Conservation (phyloP, 1,140 invertebrate species). For the Trachelipus rathkii region DNA sequence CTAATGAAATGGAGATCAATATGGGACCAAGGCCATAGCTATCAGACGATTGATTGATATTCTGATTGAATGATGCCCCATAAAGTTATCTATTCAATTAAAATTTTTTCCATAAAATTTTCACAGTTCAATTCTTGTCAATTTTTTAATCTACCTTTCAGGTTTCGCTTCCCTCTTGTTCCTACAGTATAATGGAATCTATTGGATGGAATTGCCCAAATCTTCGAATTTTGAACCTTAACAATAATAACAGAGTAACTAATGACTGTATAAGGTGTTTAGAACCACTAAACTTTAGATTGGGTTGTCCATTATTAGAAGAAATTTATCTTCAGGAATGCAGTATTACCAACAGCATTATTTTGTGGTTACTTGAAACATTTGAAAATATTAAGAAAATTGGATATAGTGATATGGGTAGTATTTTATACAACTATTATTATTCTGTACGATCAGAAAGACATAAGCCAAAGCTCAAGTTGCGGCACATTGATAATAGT, state of each 20-base stretch:
- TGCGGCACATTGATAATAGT: neutral
- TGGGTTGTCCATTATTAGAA: neutral
- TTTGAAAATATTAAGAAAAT: neutral
- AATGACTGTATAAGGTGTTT: neutral
- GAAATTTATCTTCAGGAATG: slow-evolving; percentile 1
- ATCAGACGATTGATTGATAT: too few species aligned
- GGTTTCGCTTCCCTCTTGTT: neutral
- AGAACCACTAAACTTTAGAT: neutral
- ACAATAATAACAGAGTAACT: neutral
- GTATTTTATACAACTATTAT: neutral
- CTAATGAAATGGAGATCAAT: too few species aligned
- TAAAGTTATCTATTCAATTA: too few species aligned
- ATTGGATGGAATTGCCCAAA: neutral
- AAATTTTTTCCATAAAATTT: too few species aligned
- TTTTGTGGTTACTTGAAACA: neutral
- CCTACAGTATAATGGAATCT: neutral
- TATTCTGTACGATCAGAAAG: neutral
- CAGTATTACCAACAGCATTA: neutral
- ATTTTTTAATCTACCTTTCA: neutral
- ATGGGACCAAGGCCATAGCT: too few species aligned
- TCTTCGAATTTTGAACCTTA: neutral
- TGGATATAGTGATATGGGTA: neutral
- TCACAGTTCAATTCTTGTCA: too few species aligned
- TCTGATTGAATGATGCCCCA: too few species aligned
- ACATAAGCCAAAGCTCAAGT: neutral